Evolutionary conservation across 2,113 vertebrate species (phyloP).

Genomic region (Romanogobio albipinnatus): DNA sequence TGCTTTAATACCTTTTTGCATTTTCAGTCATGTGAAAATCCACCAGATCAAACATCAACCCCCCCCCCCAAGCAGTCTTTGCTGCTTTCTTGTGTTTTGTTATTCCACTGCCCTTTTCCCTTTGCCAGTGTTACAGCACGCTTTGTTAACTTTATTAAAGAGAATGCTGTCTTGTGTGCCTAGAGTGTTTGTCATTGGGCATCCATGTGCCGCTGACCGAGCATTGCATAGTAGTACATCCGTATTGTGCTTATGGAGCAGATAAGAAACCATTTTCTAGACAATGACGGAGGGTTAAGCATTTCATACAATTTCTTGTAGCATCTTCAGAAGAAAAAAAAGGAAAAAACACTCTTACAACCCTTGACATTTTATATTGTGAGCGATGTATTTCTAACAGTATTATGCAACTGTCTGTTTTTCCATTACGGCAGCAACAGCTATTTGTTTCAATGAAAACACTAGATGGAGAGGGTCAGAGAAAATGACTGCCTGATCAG

Average conservation of each 20-base stretch:
- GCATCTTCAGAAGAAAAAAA: neutral
- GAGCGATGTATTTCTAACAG: constrained; percentile 10
- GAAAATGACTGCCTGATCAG: constrained; percentile 34
- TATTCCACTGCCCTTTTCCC: neutral
- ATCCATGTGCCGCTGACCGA: neutral
- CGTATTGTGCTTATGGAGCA: constrained; percentile 8
- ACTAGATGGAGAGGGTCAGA: constrained; percentile 2
- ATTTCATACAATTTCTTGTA: neutral
- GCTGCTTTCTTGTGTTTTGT: constrained; percentile 11
- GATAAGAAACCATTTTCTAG: constrained; percentile 28
- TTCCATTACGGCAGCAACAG: constrained; percentile 22
- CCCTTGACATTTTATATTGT: constrained; percentile 27
- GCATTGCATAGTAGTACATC: neutral
- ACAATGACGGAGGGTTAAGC: neutral
- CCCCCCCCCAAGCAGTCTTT: neutral
- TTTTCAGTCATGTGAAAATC: constrained; percentile 57
- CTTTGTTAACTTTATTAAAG: constrained; percentile 24
- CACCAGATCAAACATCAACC: constrained; percentile 57
- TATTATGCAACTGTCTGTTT: constrained; percentile 3
- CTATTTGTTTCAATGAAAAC: constrained; percentile 33
- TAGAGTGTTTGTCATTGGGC: neutral
- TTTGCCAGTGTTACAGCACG: neutral
- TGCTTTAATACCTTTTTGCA: constrained; percentile 59
- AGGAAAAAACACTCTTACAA: neutral
- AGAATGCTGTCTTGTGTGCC: neutral